phyloP scores from a whole-genome alignment of 2,113 vertebrate species.

The Ailuropoda melanoleuca region DNA sequence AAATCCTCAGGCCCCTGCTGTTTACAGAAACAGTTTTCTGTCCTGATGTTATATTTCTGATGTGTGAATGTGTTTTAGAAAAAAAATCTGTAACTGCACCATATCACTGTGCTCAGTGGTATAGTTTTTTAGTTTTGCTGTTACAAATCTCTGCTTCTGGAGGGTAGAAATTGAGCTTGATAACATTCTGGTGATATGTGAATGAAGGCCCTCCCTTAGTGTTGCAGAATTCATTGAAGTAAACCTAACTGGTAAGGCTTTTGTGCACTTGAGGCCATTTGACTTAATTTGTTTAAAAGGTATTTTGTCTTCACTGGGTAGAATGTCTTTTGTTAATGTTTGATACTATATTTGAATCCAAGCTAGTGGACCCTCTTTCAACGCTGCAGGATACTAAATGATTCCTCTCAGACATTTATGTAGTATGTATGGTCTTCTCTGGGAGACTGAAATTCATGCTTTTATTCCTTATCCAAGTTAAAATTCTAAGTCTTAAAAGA shows the following conservation, averaged over 20 bases:
- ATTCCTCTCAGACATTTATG: constrained; percentile 56
- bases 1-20: constrained; percentile 20
- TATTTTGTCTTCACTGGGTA: constrained; percentile 68
- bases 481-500: constrained; percentile 60
- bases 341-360: constrained; percentile 51
- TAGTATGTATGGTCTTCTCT: constrained; percentile 3
- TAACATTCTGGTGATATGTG: neutral
- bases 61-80: constrained; percentile 34
- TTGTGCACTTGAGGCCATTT: constrained; percentile 57
- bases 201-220: neutral
- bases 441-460: constrained; percentile 44
- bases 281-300: constrained; percentile 77
- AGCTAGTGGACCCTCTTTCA: constrained; percentile 39
- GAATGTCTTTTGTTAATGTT: constrained; percentile 65
- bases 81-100: neutral
- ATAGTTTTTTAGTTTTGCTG: neutral
- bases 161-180: constrained; percentile 28
- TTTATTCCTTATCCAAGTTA: constrained; percentile 63
- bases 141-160: constrained; percentile 3
- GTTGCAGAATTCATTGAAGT: neutral
- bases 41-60: constrained; percentile 40
- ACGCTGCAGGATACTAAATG: constrained; percentile 62
- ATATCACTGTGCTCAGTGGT: constrained; percentile 4
- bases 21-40: constrained; percentile 50
- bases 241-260: constrained; percentile 38